A percentile compares a stretch with the other conserved stretches of the same genome.
Evolutionary conservation across 2,888 invertebrate genomes (phyloP).

Genomic region (Arge pagana): DNA sequence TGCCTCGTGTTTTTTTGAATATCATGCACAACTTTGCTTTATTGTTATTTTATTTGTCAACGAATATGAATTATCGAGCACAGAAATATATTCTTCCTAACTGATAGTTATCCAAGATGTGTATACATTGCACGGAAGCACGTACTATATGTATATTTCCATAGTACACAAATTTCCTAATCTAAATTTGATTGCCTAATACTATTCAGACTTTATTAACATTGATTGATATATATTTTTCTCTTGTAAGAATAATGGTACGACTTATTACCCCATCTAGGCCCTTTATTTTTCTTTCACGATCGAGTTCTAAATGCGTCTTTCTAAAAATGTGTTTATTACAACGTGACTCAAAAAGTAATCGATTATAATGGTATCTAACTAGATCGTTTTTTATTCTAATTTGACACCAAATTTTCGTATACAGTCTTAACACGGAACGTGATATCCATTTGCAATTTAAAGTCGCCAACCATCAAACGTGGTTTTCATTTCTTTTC

Average conservation of each 20-base stretch:
- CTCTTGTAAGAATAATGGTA: slow-evolving; percentile 44
- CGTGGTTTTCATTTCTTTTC: slow-evolving; percentile 6
- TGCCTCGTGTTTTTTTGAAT: slow-evolving; percentile 10
- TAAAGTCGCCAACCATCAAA: slow-evolving; percentile 34
- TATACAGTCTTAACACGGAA: slow-evolving; percentile 50
- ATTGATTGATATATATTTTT: slow-evolving; percentile 36
- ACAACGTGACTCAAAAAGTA: slow-evolving; percentile 17
- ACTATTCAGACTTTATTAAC: slow-evolving; percentile 49
- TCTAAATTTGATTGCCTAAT: slow-evolving; percentile 35
- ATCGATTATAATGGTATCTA: slow-evolving; percentile 8
- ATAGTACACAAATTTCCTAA: slow-evolving; percentile 28
- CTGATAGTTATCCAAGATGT: background rate
- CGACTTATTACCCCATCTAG: slow-evolving; percentile 34
- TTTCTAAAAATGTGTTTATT: slow-evolving; percentile 16
- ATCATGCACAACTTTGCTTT: slow-evolving; percentile 19
- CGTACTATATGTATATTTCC: slow-evolving; percentile 35
- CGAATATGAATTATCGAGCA: slow-evolving; percentile 31
- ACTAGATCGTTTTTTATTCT: slow-evolving; percentile 32
- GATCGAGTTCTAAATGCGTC: slow-evolving; percentile 23
- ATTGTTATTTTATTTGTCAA: background rate
- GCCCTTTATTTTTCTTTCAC: slow-evolving; percentile 31
- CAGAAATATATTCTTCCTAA: slow-evolving; percentile 21
- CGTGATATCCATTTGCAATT: slow-evolving; percentile 38
- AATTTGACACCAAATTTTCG: slow-evolving; percentile 50
- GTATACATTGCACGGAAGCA: slow-evolving; percentile 43